Base-by-base conservation (phyloP, 2,113 vertebrate species). In the Pongo pygmaeus region DNA sequence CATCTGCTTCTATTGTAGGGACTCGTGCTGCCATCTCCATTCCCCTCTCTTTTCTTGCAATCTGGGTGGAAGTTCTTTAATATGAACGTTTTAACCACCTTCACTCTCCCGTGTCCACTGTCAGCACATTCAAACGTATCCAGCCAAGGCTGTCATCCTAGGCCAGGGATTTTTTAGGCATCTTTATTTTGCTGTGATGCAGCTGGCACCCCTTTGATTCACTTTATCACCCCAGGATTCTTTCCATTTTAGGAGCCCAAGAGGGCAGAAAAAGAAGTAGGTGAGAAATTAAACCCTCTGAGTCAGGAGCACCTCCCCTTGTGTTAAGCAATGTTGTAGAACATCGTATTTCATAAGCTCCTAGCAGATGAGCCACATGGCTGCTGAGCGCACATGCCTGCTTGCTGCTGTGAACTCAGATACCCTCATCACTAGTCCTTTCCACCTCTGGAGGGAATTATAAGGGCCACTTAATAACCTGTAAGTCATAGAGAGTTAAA, bases 11-110 rank as follows among this genome's bases (percentile, higher is more conserved):
- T 8, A 7, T 43, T 52, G 35, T 43, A 9, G 43, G 30, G 25
- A 1, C 0, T 18, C 27, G 22, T 11, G 20, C n/a, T 3, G 35
- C 27, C 27, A 35, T 16, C 69, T 40, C 46, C 55, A 11, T 0
- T 38, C 14, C 84, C 74, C 22, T 32, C 12, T 61, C 12, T 55
- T 17, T 30, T 23, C 22, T 30, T 48, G 43, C 27, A 46, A 43
- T 64, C 43, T 6, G 55, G 1, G 38, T 38, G 32, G 79, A 50
- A n/a, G 8, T 25, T 35, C 69, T 64, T 78, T 40, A 32, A 4
- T 2, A 13, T 32, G 38, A 38, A 35, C 17, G 32, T n/a, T n/a
- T 57, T 38, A 20, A 8, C 52, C 40, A 17, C 32, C 13, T 17
- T 67, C 12, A 17, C 20, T 23, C 12, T 3, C 40, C 8, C 16